Conservation (phyloP, 2,113 vertebrate species). For the Apodemus speciosus region DNA sequence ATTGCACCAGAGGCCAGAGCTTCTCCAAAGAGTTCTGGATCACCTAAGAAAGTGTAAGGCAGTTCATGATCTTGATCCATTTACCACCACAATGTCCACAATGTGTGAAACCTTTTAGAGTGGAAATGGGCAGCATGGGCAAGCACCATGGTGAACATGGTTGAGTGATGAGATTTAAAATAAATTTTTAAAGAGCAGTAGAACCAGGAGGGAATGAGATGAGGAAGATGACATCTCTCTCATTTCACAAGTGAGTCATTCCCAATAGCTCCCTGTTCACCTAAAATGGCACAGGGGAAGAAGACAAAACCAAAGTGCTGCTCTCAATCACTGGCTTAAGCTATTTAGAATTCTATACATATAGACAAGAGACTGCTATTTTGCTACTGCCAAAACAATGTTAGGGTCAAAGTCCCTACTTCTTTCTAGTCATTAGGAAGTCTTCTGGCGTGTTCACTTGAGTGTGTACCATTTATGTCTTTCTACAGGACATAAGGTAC, state of each 20-base stretch:
- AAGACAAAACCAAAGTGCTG: neutral
- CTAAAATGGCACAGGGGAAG: no score
- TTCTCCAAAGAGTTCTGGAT: conserved; percentile 73
- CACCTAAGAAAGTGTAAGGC: conserved; percentile 63
- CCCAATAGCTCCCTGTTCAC: neutral
- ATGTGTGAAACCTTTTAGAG: conserved; percentile 62
- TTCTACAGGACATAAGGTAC: neutral
- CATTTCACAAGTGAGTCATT: neutral
- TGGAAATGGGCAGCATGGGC: conserved; percentile 6
- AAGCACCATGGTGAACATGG: neutral
- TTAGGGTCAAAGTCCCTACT: neutral
- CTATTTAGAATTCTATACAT: neutral
- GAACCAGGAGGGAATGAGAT: neutral
- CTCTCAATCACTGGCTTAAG: neutral
- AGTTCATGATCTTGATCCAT: neutral
- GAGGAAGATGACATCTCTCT: neutral
- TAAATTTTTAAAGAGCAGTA: neutral
- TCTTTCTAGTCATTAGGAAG: neutral
- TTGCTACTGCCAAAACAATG: neutral
- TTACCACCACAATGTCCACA: conserved; percentile 51
- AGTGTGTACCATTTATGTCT: neutral
- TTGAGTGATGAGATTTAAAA: neutral
- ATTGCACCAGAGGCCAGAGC: conserved; percentile 81
- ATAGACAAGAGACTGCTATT: neutral
- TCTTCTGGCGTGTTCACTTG: neutral